These are phyloP conservation scores for Myzus persicae DNA, from an alignment of 1,140 invertebrate genomes.

Conservation along the genomic window DNA sequence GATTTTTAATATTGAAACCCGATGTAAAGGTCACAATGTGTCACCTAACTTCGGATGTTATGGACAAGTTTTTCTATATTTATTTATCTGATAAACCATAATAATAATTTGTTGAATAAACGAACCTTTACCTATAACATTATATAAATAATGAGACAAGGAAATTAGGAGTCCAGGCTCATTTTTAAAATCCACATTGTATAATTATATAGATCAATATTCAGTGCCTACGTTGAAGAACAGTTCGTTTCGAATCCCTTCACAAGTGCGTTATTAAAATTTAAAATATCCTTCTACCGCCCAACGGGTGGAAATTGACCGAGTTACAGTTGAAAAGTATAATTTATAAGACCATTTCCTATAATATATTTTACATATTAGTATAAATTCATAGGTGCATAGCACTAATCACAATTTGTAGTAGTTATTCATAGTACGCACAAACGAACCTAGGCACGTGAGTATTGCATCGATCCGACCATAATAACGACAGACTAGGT, in stretches of 20 bases:
- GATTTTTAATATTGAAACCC: background rate
- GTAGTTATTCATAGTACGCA: no score
- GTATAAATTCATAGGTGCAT: no score
- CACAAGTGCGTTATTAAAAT: background rate
- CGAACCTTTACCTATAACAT: no score
- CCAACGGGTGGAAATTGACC: background rate
- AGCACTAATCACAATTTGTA: no score
- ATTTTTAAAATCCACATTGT: background rate
- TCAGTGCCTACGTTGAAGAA: background rate
- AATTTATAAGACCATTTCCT: background rate
- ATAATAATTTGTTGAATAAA: no score
- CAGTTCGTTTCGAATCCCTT: background rate
- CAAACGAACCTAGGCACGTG: background rate
- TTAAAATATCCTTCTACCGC: background rate
- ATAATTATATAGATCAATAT: background rate
- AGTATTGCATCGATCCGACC: background rate
- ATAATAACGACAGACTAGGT: background rate
- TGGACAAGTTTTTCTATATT: background rate
- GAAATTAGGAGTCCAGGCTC: background rate
- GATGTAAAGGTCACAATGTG: background rate
- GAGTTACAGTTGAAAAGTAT: background rate
- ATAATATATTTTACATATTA: background rate
- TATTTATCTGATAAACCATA: background rate
- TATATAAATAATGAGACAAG: no score
- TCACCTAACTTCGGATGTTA: no score